Evolutionary conservation across 2,113 vertebrate species (phyloP).

Genomic region (Mesocricetus auratus): DNA sequence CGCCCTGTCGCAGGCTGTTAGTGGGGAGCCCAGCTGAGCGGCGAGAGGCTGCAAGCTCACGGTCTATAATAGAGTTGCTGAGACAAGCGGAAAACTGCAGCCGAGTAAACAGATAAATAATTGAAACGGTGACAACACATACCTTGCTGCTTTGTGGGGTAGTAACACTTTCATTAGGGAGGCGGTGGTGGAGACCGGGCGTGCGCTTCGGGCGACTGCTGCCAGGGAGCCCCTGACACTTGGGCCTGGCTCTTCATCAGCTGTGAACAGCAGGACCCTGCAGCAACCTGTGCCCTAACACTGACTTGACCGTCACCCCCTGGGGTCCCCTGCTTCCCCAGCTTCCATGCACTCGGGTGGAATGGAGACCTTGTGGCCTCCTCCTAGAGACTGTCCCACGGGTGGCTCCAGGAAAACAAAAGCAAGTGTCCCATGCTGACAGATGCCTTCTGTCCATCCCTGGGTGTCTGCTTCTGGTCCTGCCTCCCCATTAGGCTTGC

Average conservation of each 20-base stretch:
- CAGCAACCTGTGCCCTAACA: background rate
- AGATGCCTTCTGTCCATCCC: accelerated
- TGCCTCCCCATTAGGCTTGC: background rate
- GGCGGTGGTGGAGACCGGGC: background rate
- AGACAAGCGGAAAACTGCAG: conserved; percentile 77
- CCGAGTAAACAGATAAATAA: conserved; percentile 80
- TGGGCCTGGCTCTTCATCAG: background rate
- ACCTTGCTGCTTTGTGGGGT: conserved; percentile 78
- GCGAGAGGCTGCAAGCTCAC: conserved; percentile 66
- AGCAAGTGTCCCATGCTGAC: accelerated
- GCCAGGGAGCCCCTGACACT: background rate
- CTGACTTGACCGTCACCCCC: background rate
- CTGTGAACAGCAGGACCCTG: background rate
- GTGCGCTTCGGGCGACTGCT: accelerated
- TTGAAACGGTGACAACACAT: conserved; percentile 72
- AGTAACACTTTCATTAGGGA: conserved; percentile 79
- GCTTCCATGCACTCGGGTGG: accelerated
- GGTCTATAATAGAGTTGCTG: conserved; percentile 78
- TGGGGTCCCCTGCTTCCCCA: background rate
- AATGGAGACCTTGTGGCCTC: background rate
- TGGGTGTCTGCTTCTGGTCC: accelerated
- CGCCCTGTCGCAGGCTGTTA: conserved; percentile 69
- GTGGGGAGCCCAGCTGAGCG: conserved; percentile 77
- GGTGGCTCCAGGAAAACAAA: background rate
- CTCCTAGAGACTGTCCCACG: background rate